These are phyloP conservation scores for Sipha maydis DNA, from an alignment of 2,888 invertebrate species.

Conservation along the genomic window DNA sequence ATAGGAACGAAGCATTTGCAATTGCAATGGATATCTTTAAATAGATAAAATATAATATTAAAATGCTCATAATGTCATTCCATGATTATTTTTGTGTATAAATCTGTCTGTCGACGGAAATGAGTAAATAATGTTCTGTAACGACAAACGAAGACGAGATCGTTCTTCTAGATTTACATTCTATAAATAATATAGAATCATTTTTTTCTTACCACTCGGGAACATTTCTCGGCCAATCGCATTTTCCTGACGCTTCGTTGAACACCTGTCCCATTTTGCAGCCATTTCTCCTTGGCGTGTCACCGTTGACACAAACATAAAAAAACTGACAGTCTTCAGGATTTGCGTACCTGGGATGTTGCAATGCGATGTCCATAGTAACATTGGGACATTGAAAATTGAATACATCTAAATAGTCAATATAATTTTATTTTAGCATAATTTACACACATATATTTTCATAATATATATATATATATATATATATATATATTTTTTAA, in stretches of 20 bases:
- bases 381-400: slow-evolving; percentile 85
- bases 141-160: neutral
- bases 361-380: slow-evolving; percentile 76
- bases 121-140: slow-evolving; percentile 9
- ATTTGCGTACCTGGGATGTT: slow-evolving; percentile 88
- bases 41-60: no score
- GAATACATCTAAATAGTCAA: slow-evolving; percentile 76
- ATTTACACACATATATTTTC: neutral
- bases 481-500: neutral
- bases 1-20: no score
- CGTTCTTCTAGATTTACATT: slow-evolving; percentile 8
- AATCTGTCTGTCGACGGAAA: neutral
- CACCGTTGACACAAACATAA: slow-evolving; percentile 91
- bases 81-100: neutral
- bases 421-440: neutral
- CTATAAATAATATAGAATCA: slow-evolving; percentile 37
- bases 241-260: slow-evolving; percentile 80
- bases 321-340: slow-evolving; percentile 91
- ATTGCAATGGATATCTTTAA: no score
- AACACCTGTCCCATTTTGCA: slow-evolving; percentile 91
- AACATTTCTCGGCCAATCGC: slow-evolving; percentile 88
- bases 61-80: neutral
- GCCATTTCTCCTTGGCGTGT: slow-evolving; percentile 84
- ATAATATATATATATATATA: neutral
- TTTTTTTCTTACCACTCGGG: slow-evolving; percentile 81